phyloP scores from a whole-genome alignment of 2,888 invertebrate species.

The Agriopis marginaria region DNA sequence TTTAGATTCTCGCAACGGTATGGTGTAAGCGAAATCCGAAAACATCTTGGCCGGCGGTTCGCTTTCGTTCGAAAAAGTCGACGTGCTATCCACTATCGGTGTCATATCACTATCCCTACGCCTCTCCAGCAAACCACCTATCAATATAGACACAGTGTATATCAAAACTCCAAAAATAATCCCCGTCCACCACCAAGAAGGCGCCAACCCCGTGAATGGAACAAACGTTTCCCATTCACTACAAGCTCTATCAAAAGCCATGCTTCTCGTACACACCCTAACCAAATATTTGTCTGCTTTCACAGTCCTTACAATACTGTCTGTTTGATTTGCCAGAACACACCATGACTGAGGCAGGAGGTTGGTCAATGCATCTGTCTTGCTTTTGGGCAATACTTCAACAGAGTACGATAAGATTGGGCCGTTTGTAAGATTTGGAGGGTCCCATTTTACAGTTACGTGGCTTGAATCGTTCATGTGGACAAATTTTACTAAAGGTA shows the following conservation, averaged over 20 bases:
- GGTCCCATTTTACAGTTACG: slow-evolving; percentile 67
- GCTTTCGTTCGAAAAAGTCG: slow-evolving; percentile 57
- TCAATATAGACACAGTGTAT: slow-evolving; percentile 54
- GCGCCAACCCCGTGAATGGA: slow-evolving; percentile 37
- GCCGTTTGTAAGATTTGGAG: slow-evolving; percentile 70
- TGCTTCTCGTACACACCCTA: slow-evolving; percentile 54
- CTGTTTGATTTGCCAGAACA: slow-evolving; percentile 54
- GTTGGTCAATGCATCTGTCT: slow-evolving; percentile 50
- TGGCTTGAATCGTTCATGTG: slow-evolving; percentile 55
- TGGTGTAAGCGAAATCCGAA: slow-evolving; percentile 62
- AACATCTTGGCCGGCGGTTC: slow-evolving; percentile 66
- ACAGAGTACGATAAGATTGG: slow-evolving; percentile 72
- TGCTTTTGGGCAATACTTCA: slow-evolving; percentile 65
- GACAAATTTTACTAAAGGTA: slow-evolving; percentile 55
- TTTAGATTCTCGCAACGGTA: slow-evolving; percentile 49
- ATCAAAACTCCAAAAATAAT: slow-evolving; percentile 62
- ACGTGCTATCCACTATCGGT: slow-evolving; percentile 63
- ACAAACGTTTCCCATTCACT: slow-evolving; percentile 48
- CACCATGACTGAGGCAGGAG: slow-evolving; percentile 67
- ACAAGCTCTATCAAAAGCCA: slow-evolving; percentile 51
- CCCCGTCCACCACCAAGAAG: slow-evolving; percentile 61
- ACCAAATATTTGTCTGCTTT: slow-evolving; percentile 54
- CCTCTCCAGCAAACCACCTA: slow-evolving; percentile 56
- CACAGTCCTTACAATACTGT: slow-evolving; percentile 52
- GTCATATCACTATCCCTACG: slow-evolving; percentile 54